phyloP scores from a whole-genome alignment of 1,140 invertebrate species.

The Temnothorax longispinosus region DNA sequence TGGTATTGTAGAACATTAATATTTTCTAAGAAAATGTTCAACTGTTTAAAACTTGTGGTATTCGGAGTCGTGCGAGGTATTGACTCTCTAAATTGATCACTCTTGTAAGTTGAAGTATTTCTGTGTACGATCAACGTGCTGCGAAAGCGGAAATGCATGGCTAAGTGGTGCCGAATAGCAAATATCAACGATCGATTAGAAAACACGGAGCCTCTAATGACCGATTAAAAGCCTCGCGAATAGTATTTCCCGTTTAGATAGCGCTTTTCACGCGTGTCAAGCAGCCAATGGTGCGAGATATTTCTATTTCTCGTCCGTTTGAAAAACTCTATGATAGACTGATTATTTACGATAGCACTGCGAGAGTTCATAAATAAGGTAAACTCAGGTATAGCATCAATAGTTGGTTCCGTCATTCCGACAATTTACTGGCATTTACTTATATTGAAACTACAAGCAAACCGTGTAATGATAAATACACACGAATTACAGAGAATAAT shows the following conservation, averaged over 20 bases:
- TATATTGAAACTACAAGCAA: background rate
- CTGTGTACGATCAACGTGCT: background rate
- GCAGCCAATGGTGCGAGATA: background rate
- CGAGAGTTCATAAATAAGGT: background rate
- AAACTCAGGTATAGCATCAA: background rate
- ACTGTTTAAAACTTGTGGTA: background rate
- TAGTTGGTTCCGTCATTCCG: background rate
- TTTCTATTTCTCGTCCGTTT: constrained; percentile 29
- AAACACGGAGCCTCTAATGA: constrained; percentile 57
- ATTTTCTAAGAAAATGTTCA: background rate
- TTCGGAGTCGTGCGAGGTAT: background rate
- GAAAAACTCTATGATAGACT: background rate
- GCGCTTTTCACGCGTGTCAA: constrained; percentile 57
- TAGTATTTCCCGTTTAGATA: constrained; percentile 73
- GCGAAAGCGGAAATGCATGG: background rate
- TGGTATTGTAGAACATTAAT: background rate
- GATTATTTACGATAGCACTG: constrained; percentile 17
- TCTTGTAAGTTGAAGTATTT: constrained; percentile 15
- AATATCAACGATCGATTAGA: constrained; percentile 69
- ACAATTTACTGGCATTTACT: background rate
- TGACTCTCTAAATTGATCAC: background rate
- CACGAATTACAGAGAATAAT: background rate
- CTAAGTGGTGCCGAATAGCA: constrained; percentile 4
- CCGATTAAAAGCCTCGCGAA: constrained; percentile 66
- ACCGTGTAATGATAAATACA: background rate